Evolutionary conservation across 2,113 vertebrate genomes (phyloP).

Genomic region (Ageneiosus marmoratus): DNA sequence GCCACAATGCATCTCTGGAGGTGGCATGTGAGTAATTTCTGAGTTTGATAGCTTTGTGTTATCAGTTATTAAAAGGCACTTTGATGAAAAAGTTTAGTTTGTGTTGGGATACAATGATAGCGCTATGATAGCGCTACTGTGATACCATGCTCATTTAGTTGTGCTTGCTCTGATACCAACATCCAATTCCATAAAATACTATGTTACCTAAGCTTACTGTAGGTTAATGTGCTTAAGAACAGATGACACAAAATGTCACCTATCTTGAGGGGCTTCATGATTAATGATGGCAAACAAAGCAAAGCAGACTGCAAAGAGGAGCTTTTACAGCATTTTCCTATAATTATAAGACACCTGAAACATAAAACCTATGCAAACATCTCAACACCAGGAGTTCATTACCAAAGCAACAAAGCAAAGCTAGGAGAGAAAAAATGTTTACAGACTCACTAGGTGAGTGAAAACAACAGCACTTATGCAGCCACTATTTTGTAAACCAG

Average conservation of each 20-base stretch:
- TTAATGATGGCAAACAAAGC: no score
- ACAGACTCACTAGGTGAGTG: background rate
- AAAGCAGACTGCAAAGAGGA: no score
- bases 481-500: background rate
- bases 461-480: background rate
- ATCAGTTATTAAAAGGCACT: background rate
- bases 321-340: no score
- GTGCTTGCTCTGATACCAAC: background rate
- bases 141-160: background rate
- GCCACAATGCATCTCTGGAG: slow-evolving; percentile 91
- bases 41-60: background rate
- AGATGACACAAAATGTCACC: no score
- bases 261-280: no score
- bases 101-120: background rate
- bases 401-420: no score
- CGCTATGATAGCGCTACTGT: background rate
- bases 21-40: slow-evolving; percentile 86
- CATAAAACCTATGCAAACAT: background rate
- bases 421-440: background rate
- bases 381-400: no score
- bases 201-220: background rate
- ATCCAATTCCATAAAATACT: background rate
- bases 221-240: no score
- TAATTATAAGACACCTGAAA: no score
- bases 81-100: background rate